phyloP scores from a whole-genome alignment of 2,888 invertebrate species.

The Cosmia pyralina region DNA sequence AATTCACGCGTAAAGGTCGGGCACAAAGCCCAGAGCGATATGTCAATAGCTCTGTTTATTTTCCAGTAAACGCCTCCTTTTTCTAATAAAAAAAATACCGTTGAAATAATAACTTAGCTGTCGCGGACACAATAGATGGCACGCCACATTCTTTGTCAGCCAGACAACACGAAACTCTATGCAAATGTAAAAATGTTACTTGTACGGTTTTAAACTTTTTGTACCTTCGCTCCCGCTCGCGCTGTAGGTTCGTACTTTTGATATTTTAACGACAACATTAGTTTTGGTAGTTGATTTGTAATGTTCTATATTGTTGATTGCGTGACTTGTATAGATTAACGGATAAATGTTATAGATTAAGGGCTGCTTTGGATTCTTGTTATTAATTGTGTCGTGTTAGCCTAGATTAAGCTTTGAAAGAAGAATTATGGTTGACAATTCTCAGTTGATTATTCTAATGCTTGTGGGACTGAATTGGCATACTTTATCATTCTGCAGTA shows the following conservation, averaged over 20 bases:
- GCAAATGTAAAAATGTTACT: conserved; percentile 81
- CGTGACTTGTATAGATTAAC: conserved; percentile 58
- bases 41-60: conserved; percentile 87
- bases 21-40: conserved; percentile 74
- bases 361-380: conserved; percentile 41
- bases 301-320: conserved; percentile 22
- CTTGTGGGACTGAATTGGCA: neutral
- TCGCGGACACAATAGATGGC: conserved; percentile 80
- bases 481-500: neutral
- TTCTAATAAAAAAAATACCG: conserved; percentile 83
- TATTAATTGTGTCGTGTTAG: conserved; percentile 61
- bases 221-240: conserved; percentile 27
- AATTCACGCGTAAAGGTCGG: conserved; percentile 49
- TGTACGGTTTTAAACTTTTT: conserved; percentile 68
- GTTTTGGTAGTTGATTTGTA: conserved; percentile 56
- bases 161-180: conserved; percentile 75
- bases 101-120: conserved; percentile 84
- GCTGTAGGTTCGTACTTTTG: conserved; percentile 20
- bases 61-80: conserved; percentile 83
- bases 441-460: conserved; percentile 34
- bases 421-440: conserved; percentile 36
- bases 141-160: conserved; percentile 80
- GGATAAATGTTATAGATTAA: conserved; percentile 50
- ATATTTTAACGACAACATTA: conserved; percentile 49
- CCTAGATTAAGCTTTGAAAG: conserved; percentile 37